Evolutionary conservation across 2,797 vertebrate genomes (phyloP).

Genomic region (Pantherophis alleghaniensis): DNA sequence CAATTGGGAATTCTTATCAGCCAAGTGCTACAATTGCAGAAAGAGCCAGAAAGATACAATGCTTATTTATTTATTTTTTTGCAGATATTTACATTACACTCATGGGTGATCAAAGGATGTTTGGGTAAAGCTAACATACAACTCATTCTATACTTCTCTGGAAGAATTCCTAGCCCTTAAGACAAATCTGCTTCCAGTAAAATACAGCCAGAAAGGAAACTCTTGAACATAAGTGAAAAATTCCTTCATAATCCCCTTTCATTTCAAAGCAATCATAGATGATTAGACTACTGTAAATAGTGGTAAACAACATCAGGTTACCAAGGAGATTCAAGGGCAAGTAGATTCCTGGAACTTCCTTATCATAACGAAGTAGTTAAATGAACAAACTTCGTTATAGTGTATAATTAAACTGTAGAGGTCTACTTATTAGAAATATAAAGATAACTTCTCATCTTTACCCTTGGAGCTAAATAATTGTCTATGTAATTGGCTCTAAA

Average conservation of each 20-base stretch:
- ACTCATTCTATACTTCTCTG: not conserved
- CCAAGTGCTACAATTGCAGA: not conserved
- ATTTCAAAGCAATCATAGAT: not conserved
- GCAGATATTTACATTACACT: not conserved
- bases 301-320: not conserved
- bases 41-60: not conserved
- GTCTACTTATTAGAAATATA: not conserved
- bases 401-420: not conserved
- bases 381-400: not conserved
- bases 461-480: not conserved
- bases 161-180: not conserved
- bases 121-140: not conserved
- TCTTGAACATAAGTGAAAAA: not conserved
- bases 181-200: not conserved
- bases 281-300: not conserved
- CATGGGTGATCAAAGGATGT: not conserved
- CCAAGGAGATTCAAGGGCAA: not conserved
- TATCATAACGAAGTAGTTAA: not conserved
- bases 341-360: not conserved
- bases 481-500: not conserved
- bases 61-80: not conserved
- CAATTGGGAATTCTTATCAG: not conserved
- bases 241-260: not conserved
- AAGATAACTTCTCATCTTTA: not conserved
- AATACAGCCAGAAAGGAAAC: not conserved